Evolutionary conservation across 2,797 vertebrate genomes (phyloP), one percentile per base, ranked within the genome.

Genomic region (Anguilla obscura): DNA sequence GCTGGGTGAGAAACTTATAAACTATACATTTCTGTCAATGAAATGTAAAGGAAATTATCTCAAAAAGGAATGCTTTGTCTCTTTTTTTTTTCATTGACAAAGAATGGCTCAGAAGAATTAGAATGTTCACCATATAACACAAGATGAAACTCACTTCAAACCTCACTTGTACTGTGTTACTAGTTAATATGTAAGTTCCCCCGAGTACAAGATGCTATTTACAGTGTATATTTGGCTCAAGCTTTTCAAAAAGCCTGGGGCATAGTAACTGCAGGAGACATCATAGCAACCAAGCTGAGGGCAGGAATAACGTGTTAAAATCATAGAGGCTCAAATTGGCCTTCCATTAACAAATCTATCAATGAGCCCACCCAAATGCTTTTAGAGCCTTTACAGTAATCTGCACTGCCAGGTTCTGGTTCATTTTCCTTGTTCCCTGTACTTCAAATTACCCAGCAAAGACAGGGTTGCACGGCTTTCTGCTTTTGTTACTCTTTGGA

Each of bases 341-440:
- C 92, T 89, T 91, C 92, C 94, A 94, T 95, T 93, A 94, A 93
- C 93, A 92, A 92, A 95, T 94, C 92, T 93, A 89, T 87, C 86
- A 89, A 88, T 88, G 80, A 92, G 92, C 88, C 86, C 87, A 60
- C 89, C 83, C 90, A 88, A 91, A 94, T 92, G 91, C 30, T 85
- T 74, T 85, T 36, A 63, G n/a, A 40, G 76, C 56, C 36, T 82
- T 14, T 58, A 88, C 30, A 56, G 63, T 74, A 50, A 40, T 86
- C 63, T 52, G 50, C 8, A 45, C 54, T 52, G 63, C 30, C 33
- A 33, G 5, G 33, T 52, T 86, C 40, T 27, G 63, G 45, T 21
- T 86, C 10, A 48, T 71, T 71, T 86, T 18, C n/a, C 18, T 85
- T 63, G 24, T 58, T 50, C 27, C 40, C n/a, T 82, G 33, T 14